Conservation (phyloP, 64 coral and sea anemone species). For the Pocillopora damicornis region DNA sequence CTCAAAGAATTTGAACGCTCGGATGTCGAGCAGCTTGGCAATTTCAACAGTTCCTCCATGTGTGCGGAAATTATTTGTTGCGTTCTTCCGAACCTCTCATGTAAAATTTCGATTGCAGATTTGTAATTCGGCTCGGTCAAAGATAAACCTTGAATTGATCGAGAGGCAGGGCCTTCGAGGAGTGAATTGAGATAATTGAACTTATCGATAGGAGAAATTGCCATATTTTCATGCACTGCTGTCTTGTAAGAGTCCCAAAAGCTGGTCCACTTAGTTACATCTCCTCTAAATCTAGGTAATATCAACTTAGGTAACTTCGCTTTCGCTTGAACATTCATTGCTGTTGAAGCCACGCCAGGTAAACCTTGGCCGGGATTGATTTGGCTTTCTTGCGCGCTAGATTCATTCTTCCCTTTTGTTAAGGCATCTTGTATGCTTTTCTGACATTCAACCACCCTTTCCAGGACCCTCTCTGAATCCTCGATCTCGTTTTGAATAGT, state of each 20-base stretch:
- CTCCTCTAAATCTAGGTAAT: neutral
- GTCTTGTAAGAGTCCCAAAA: slow-evolving; percentile 25
- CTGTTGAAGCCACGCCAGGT: too few species aligned
- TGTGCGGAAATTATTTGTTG: slow-evolving; percentile 11
- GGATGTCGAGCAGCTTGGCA: neutral
- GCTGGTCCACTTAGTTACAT: neutral
- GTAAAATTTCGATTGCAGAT: neutral
- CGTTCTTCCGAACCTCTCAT: slow-evolving; percentile 3
- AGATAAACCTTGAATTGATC: neutral
- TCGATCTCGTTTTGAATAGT: too few species aligned
- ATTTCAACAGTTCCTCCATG: slow-evolving; percentile 29
- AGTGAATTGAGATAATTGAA: slow-evolving; percentile 19
- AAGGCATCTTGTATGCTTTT: too few species aligned
- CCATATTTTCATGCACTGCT: neutral
- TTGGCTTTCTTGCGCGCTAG: too few species aligned
- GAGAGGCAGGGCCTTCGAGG: neutral
- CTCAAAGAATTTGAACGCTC: neutral
- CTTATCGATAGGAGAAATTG: slow-evolving; percentile 9
- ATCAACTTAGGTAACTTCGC: slow-evolving; percentile 18
- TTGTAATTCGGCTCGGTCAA: neutral
- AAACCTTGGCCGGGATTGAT: too few species aligned
- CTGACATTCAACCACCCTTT: too few species aligned
- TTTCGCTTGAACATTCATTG: neutral
- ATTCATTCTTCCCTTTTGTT: too few species aligned
- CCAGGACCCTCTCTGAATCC: too few species aligned